A percentile compares a stretch with the other conserved stretches of the same genome.
Evolutionary conservation across 2,113 vertebrate genomes (phyloP).

Genomic region (Oxygymnocypris stewartii): DNA sequence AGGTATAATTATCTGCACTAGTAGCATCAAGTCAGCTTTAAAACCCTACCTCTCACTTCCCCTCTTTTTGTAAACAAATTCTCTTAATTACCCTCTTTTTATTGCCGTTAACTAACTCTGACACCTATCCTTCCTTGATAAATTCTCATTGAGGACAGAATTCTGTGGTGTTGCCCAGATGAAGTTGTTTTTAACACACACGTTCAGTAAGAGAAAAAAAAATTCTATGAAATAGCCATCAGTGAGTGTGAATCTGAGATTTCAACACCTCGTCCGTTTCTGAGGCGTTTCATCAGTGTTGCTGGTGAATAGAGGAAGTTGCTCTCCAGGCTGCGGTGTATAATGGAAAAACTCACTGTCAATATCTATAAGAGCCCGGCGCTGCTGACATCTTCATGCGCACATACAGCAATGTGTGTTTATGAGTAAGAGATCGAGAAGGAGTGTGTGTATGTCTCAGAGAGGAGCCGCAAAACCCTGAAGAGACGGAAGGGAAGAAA

Average conservation of each 20-base stretch:
- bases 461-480: constrained; percentile 47
- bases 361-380: background rate
- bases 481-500: constrained; percentile 64
- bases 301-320: constrained; percentile 16
- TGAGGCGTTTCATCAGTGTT: constrained; percentile 54
- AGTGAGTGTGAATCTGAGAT: constrained; percentile 47
- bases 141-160: constrained; percentile 35
- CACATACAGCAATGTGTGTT: background rate
- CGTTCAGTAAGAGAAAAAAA: constrained; percentile 15
- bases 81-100: constrained; percentile 43
- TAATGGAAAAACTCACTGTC: constrained; percentile 35
- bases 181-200: constrained; percentile 21
- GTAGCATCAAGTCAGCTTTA: constrained; percentile 53
- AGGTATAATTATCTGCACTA: constrained; percentile 57
- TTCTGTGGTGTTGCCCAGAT: constrained; percentile 30
- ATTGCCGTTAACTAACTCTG: constrained; percentile 41
- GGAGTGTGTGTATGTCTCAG: background rate
- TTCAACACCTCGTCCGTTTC: constrained; percentile 54
- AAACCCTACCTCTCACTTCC: constrained; percentile 19
- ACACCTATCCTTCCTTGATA: constrained; percentile 50
- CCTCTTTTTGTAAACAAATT: constrained; percentile 41
- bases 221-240: constrained; percentile 54
- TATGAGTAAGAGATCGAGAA: constrained; percentile 1
- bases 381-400: constrained; percentile 46
- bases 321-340: constrained; percentile 2